Base-by-base conservation (phyloP, 2,113 vertebrate genomes). In the Girardinichthys multiradiatus region DNA sequence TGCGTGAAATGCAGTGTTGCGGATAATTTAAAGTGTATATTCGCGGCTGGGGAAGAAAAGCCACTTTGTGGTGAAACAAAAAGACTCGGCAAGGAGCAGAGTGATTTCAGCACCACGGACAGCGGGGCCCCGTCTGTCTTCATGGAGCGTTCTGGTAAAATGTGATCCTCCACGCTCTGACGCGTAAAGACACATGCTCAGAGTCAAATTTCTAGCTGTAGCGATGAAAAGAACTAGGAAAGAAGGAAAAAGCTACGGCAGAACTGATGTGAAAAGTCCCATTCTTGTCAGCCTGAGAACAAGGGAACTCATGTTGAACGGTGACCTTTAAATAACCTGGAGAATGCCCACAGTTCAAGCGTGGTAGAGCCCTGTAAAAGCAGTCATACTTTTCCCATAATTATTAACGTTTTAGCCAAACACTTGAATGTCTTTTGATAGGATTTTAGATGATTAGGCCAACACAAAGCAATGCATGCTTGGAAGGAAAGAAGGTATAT, bases 51-150 rank as follows among this genome's bases (percentile, higher is more conserved):
- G 57, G 0, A 72, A 45, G 15, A 51, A 51, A 51, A 51, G 48
- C 48, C 48, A 51, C 48, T 51, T 51, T 24, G 19, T 24, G 17
- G 19, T n/a, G 48, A 24, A 51, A 51, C 48, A n/a, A 51, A 51
- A 51, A 10, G 7, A 39, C 37, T 39, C 13, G 37, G 37, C 2
- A 10, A 39, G 37, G 6, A 8, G 5, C 12, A 6, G 33, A 33
- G 13, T 21, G 45, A 37, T 88, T 91, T 91, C 92, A 93, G 90
- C 72, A 93, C 92, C 88, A 72, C 4, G 90, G 91, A 92, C 84
- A 93, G 91, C 76, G 62, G 12, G 80, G 54, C 72, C 74, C 39
- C 29, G 70, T 26, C 58, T 85, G 69, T 86, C 59, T 76, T 74
- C 74, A 14, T 84, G 76, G 73, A 72, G 61, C 66, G 66, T 66